These are phyloP conservation scores for Pseudanteris insignis DNA, from an alignment of 2,888 invertebrate genomes.

Conservation along the genomic window DNA sequence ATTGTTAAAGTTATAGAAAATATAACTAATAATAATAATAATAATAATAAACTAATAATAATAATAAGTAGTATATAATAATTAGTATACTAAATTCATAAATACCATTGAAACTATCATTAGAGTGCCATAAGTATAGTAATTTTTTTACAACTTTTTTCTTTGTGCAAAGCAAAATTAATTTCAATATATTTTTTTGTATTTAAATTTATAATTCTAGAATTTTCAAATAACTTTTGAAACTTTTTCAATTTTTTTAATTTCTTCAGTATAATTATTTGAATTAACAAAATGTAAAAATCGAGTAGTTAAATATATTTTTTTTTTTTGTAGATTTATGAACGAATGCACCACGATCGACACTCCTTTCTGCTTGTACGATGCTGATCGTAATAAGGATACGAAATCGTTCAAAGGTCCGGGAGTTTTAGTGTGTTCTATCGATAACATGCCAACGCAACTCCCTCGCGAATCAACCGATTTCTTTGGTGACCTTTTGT, in stretches of 20 bases:
- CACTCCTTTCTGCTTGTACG: constrained; percentile 98
- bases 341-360: constrained; percentile 99
- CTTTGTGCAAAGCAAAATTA: no score
- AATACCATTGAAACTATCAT: no score
- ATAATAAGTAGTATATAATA: no score
- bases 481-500: constrained; percentile 93
- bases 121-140: no score
- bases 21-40: no score
- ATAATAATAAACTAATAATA: no score
- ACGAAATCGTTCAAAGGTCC: constrained; percentile 96
- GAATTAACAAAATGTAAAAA: not conserved
- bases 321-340: constrained; percentile 78
- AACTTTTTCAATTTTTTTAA: not conserved
- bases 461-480: constrained; percentile 97
- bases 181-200: no score
- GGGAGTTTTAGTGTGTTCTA: constrained; percentile 98
- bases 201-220: no score
- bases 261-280: no score
- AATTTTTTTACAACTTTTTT: no score
- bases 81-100: no score
- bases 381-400: constrained; percentile 97
- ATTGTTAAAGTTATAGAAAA: no score
- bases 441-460: constrained; percentile 99
- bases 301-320: not conserved
- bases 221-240: not conserved